phyloP scores from a whole-genome alignment of 2,797 vertebrate genomes.

The Sebastes vulpes region DNA sequence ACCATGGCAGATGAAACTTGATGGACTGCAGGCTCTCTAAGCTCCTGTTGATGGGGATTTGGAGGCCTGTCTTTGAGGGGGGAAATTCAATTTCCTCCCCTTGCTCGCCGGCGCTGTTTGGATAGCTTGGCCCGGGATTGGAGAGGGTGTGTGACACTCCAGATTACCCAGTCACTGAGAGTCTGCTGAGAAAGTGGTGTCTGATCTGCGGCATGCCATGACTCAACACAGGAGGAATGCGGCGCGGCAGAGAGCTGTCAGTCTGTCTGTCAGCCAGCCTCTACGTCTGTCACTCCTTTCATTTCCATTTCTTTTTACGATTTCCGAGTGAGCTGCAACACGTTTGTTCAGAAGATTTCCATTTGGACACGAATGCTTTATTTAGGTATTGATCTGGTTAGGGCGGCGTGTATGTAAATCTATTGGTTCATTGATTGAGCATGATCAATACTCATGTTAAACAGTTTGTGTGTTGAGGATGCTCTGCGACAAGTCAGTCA shows the following conservation, averaged over 20 bases:
- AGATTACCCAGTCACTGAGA: constrained; percentile 67
- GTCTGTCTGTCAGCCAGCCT: constrained; percentile 53
- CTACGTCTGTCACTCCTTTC: constrained; percentile 19
- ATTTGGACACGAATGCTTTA: constrained; percentile 2
- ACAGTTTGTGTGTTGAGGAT: background rate
- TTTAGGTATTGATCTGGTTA: constrained; percentile 12
- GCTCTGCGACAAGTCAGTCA: background rate
- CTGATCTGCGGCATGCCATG: constrained; percentile 60
- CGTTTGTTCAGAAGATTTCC: background rate
- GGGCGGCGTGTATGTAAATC: constrained; percentile 34
- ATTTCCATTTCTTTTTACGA: constrained; percentile 8
- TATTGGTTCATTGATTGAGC: constrained; percentile 29
- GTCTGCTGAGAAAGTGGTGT: constrained; percentile 67
- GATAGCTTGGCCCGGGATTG: constrained; percentile 75
- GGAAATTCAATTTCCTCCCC: constrained; percentile 82
- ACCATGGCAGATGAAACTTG: constrained; percentile 83
- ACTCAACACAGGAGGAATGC: constrained; percentile 73
- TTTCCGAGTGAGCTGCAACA: background rate
- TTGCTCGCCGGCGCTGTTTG: constrained; percentile 72
- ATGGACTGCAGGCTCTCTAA: constrained; percentile 82
- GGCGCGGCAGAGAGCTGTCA: constrained; percentile 59
- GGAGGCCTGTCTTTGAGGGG: constrained; percentile 79
- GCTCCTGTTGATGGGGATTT: constrained; percentile 84
- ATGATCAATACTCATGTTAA: constrained; percentile 38
- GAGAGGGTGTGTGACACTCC: constrained; percentile 76